Base-by-base conservation (phyloP, 2,888 invertebrate species). In the Apamea epomidion region DNA sequence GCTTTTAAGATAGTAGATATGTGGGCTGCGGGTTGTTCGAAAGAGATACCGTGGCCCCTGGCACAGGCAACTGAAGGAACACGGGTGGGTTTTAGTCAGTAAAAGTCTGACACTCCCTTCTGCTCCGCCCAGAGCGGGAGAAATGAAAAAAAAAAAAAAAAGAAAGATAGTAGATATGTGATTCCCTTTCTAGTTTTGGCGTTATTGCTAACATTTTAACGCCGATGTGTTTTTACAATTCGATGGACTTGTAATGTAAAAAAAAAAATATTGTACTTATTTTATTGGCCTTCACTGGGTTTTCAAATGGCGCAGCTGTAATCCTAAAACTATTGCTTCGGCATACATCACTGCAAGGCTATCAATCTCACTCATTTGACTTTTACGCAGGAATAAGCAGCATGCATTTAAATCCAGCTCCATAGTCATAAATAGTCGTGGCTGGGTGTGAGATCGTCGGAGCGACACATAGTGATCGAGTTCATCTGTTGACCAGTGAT, bases 401-500 rank as follows among this genome's bases (percentile, higher is more conserved):
- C 62, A 67, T 29, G 32, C 74, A 67, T 76, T 88, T 73, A 78
- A 73, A 81, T 64, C 42, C 68, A 65, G 74, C 48, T 78, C 42
- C n/a, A 78, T 64, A 74, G 32, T 71, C 81, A 78, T 88, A 85
- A 88, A 86, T 81, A 81, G 54, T 48, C 25, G 58, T 54, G 25
- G 54, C 70, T 42, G 81, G 64, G 73, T 82, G 62, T 78, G 78
- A 74, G 74, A 77, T 48, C 73, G 58, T 14, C 51, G 76, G 51
- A 78, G 80, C 78, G 77, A 73, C 78, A 76, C 67, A 62, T 65
- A 81, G 74, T 87, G 87, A 81, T 82, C 69, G 81, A 86, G 80
- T 89, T 84, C 86, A 86, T 91, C 86, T 85, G 88, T 82, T 87
- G 81, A 80, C 81, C 89, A 82, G 80, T 89, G 84, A 85, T 84